A percentile compares a stretch with the other conserved stretches of the same genome.
Evolutionary conservation across 2,113 vertebrate species (phyloP).

Genomic region (Symphodus melops): DNA sequence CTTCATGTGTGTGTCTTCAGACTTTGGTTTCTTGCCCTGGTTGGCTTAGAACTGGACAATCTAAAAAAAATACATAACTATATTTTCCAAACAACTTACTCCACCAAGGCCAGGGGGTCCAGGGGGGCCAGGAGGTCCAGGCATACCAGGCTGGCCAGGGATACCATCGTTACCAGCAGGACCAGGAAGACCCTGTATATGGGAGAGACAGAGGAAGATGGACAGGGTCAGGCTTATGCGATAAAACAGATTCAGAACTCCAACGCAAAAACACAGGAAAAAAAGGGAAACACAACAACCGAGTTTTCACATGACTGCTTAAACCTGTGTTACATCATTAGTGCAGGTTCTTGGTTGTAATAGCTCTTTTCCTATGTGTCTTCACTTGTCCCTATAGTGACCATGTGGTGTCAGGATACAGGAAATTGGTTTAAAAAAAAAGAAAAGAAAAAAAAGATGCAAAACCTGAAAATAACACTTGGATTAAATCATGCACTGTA

Average conservation of each 20-base stretch:
- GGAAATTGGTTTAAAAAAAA: constrained; percentile 24
- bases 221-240: constrained; percentile 15
- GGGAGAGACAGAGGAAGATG: neutral
- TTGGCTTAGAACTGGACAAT: neutral
- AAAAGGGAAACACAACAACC: neutral
- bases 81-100: constrained; percentile 84
- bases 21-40: neutral
- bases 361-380: neutral
- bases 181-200: constrained; percentile 86
- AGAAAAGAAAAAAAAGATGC: neutral
- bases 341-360: neutral
- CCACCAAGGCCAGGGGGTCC: constrained; percentile 94
- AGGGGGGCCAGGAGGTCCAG: constrained; percentile 91
- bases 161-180: constrained; percentile 91
- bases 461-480: neutral
- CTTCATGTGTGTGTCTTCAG: neutral
- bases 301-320: neutral
- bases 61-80: neutral
- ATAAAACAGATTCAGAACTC: neutral
- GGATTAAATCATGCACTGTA: neutral
- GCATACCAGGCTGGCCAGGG: constrained; percentile 88
- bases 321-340: neutral
- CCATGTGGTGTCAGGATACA: constrained; percentile 39
- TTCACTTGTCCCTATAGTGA: neutral
- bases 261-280: neutral